Evolutionary conservation across 2,113 vertebrate genomes (phyloP), one percentile per base, ranked within the genome.

Genomic region (Tragelaphus imberbis): DNA sequence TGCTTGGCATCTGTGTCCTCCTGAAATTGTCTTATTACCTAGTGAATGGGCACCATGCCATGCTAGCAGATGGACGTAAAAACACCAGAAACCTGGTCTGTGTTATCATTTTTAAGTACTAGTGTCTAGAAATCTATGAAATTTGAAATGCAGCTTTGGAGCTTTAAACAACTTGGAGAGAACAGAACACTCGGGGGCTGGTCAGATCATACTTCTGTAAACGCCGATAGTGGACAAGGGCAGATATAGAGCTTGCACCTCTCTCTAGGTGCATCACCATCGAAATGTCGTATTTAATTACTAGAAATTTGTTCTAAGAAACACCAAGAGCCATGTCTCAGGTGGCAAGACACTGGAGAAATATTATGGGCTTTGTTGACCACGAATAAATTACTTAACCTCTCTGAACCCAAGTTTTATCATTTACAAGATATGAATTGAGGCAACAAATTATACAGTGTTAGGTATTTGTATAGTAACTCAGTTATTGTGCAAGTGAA

Each of bases 21-120:
- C 49, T 97, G 90, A 98, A 98, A 98, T 61, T 97, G 90, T 96
- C 91, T 98, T 98, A 97, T 97, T 99, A 98, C 98, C 98, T 98
- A 96, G 97, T 40, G 82, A 97, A 91, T 98, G 98, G 98, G 98
- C 98, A 98, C 77, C 51, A 88, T 98, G 98, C 98, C 98, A 99
- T 92, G 59, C 59, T 96, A 98, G 96, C 98, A 99, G 99, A 99
- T 99, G 98, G 98, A 30, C 98, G 97, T 56, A 51, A 87, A 51
- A 15, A 0, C 97, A 98, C 98, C 98, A 98, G 97, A 94, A 98
- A 97, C 89, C 85, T 68, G 36, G 87, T 68, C 96, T 15, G 47
- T 98, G 98, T 68, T 68, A 10, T 33, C 77, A 98, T 97, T 97
- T 97, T 97, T 97, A 95, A 98, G 88, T 94, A 89, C 92, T 93